A percentile compares a stretch with the other conserved stretches of the same genome.
Evolutionary conservation across 2,113 vertebrate genomes (phyloP).

Genomic region (Lepidothrix coronata): DNA sequence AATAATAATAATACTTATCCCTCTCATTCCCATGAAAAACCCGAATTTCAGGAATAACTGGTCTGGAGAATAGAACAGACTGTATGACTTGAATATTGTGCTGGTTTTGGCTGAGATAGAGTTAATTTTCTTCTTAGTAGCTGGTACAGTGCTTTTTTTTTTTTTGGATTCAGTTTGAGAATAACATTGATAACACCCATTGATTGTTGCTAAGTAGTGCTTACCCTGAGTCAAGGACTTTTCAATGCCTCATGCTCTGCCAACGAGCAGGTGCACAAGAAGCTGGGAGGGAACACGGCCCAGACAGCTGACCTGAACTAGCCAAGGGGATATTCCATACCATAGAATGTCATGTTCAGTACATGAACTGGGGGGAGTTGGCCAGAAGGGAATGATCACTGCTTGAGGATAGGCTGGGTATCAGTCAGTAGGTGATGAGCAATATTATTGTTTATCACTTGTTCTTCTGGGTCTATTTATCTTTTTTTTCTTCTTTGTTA

Average conservation of each 20-base stretch:
- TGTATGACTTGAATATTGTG: not conserved
- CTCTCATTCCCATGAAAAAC: not conserved
- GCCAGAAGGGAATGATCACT: not conserved
- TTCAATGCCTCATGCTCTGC: not conserved
- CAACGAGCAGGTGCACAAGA: not conserved
- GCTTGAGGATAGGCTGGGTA: not conserved
- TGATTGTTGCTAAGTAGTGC: not conserved
- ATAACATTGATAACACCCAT: not conserved
- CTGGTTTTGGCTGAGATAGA: not conserved
- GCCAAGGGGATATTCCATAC: not conserved
- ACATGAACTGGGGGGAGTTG: not conserved
- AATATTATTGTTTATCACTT: not conserved
- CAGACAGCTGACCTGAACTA: not conserved
- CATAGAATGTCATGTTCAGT: not conserved
- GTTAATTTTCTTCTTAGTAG: not conserved
- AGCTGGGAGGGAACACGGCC: not conserved
- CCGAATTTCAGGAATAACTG: not conserved
- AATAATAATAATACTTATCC: not conserved
- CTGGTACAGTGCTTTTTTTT: not conserved
- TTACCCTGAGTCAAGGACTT: not conserved
- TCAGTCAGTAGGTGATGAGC: not conserved
- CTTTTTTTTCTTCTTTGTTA: not conserved
- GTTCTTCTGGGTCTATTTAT: not conserved
- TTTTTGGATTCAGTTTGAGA: not conserved
- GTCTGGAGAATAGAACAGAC: not conserved